Evolutionary conservation across 2,113 vertebrate genomes (phyloP).

Genomic region (Corythoichthys haematopterus): DNA sequence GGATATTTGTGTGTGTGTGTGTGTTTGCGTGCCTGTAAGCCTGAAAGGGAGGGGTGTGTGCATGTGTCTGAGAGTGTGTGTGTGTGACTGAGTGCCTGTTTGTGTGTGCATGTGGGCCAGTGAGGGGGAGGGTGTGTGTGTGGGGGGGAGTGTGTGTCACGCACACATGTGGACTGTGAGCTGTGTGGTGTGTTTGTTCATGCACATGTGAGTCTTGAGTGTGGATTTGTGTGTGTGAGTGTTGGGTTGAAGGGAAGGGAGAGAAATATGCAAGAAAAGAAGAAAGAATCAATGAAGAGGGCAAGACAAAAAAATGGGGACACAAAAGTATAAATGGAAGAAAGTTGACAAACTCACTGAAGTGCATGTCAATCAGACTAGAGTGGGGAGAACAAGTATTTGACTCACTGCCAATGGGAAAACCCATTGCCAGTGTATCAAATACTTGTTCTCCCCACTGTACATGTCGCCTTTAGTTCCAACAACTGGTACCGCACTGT

Average conservation of each 20-base stretch:
- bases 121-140: slow-evolving; percentile 6
- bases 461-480: neutral
- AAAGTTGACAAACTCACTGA: slow-evolving; percentile 51
- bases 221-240: slow-evolving; percentile 27
- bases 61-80: slow-evolving; percentile 26
- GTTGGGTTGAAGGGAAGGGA: slow-evolving; percentile 33
- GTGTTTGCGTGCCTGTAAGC: slow-evolving; percentile 14
- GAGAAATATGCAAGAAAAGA: slow-evolving; percentile 31
- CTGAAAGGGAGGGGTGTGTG: slow-evolving; percentile 12
- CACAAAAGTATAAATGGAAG: slow-evolving; percentile 42
- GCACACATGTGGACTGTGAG: slow-evolving; percentile 38
- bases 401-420: slow-evolving; percentile 11
- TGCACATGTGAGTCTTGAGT: slow-evolving; percentile 52
- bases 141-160: slow-evolving; percentile 16
- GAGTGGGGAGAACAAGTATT: neutral
- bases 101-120: slow-evolving; percentile 6
- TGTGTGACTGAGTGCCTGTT: slow-evolving; percentile 28
- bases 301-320: slow-evolving; percentile 39
- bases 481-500: slow-evolving; percentile 12
- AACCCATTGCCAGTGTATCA: no score
- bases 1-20: slow-evolving; percentile 21
- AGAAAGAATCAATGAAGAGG: slow-evolving; percentile 52
- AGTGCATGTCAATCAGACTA: neutral
- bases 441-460: no score
- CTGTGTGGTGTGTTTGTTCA: slow-evolving; percentile 37